Evolutionary conservation across 2,113 vertebrate species (phyloP).

Genomic region (Dipodomys spectabilis): DNA sequence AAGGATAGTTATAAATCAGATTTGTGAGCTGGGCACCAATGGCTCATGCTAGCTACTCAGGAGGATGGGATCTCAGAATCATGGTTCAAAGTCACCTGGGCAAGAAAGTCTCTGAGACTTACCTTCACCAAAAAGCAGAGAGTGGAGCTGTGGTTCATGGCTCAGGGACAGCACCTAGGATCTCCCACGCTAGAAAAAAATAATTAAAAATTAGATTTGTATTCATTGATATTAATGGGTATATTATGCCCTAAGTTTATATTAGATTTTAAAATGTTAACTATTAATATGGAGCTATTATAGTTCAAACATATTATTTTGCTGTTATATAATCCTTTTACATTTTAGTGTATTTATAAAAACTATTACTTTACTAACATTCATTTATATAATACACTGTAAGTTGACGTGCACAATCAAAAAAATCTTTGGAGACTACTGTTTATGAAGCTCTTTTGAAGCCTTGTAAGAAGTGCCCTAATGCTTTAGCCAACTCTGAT

Average conservation of each 20-base stretch:
- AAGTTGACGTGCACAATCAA: neutral
- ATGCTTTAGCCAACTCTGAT: neutral
- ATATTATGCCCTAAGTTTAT: neutral
- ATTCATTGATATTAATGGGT: neutral
- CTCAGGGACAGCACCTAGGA: too few relatives aligned
- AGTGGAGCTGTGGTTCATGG: too few relatives aligned
- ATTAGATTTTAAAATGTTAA: slow-evolving; percentile 7
- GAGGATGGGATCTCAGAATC: too few relatives aligned
- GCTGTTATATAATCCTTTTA: neutral
- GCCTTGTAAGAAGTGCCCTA: neutral
- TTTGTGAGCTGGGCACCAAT: neutral
- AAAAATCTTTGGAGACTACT: neutral
- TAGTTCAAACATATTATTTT: neutral
- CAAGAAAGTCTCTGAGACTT: too few relatives aligned
- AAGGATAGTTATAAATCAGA: neutral
- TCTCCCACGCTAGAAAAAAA: neutral
- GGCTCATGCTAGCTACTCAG: too few relatives aligned
- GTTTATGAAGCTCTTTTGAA: neutral
- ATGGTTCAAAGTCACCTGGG: too few relatives aligned
- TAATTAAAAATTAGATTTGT: slow-evolving; percentile 9
- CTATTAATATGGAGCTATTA: neutral
- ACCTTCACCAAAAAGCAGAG: too few relatives aligned
- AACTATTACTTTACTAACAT: neutral
- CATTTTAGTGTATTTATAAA: neutral
- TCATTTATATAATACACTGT: neutral